A percentile compares a stretch with the other conserved stretches of the same genome.
phyloP scores from a whole-genome alignment of 1,140 invertebrate species.

The Batillaria attramentaria region DNA sequence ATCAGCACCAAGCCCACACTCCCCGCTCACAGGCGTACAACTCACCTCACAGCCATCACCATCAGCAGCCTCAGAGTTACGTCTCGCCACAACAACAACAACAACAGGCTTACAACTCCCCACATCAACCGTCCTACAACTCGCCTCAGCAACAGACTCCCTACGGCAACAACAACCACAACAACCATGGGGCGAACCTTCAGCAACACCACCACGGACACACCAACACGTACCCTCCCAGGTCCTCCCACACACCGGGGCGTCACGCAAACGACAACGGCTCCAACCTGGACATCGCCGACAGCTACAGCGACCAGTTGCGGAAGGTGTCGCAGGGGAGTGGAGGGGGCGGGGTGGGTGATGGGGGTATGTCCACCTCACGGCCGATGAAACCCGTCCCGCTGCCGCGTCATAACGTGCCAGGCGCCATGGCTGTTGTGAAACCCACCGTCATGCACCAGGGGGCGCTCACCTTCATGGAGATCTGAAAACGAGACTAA shows the following conservation, averaged over 20 bases:
- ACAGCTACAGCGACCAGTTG: conserved; percentile 43
- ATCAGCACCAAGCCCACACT: too few relatives aligned
- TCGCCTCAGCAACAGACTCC: conserved; percentile 23
- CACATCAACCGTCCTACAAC: not conserved
- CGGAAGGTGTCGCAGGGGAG: conserved; percentile 28
- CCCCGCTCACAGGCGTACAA: not conserved
- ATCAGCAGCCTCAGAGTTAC: conserved; percentile 18
- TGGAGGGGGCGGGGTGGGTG: not conserved
- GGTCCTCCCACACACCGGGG: not conserved
- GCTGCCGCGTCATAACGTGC: conserved; percentile 29
- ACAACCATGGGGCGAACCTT: not conserved
- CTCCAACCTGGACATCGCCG: conserved; percentile 21
- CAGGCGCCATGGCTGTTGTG: conserved; percentile 49
- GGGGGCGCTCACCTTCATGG: conserved; percentile 39
- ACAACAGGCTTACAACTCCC: not conserved
- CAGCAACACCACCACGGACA: conserved; percentile 15
- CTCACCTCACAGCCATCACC: not conserved
- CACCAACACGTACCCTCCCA: conserved; percentile 15
- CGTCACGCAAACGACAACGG: not conserved
- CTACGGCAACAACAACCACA: conserved; percentile 9
- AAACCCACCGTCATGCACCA: conserved; percentile 53
- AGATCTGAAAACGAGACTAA: conserved; percentile 28
- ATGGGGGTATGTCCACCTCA: not conserved
- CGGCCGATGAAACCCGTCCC: conserved; percentile 21
- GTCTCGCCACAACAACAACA: conserved; percentile 14